Conservation (phyloP, 2,888 invertebrate genomes). For the Carcina quercana region DNA sequence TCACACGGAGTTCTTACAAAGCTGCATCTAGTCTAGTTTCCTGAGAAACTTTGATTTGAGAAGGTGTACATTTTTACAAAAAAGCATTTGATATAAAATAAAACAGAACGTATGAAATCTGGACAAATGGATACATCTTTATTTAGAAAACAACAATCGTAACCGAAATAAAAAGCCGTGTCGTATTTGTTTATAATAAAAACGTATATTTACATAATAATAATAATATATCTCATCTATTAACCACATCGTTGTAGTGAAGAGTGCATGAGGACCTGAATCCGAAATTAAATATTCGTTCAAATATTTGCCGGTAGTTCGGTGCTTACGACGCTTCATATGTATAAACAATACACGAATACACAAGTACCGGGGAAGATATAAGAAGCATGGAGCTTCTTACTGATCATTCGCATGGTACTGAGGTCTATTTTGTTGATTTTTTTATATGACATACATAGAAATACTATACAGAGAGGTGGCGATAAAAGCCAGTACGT, state of each 20-base stretch:
- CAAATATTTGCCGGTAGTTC: not conserved
- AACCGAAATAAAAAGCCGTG: conserved; percentile 47
- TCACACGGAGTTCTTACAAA: no score
- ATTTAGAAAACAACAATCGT: conserved; percentile 30
- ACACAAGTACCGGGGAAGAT: conserved; percentile 7
- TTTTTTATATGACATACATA: conserved; percentile 14
- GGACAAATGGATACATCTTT: conserved; percentile 55
- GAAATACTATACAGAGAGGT: conserved; percentile 19
- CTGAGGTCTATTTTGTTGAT: conserved; percentile 1
- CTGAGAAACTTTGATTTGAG: no score
- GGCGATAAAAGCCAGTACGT: conserved; percentile 1
- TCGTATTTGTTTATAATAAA: conserved; percentile 34
- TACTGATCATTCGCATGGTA: no score
- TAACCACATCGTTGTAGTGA: not conserved
- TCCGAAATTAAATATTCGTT: conserved; percentile 4
- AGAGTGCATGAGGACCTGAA: not conserved
- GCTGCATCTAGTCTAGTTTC: no score
- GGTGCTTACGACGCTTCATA: conserved; percentile 2
- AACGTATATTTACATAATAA: conserved; percentile 51
- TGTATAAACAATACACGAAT: conserved; percentile 15
- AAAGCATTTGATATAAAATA: no score
- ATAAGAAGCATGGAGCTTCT: conserved; percentile 1
- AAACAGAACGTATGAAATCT: conserved; percentile 3
- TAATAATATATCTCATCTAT: conserved; percentile 9
- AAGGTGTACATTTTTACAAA: no score